Evolutionary conservation across 1,140 invertebrate species (phyloP).

Genomic region (Leptoteleia sp.): DNA sequence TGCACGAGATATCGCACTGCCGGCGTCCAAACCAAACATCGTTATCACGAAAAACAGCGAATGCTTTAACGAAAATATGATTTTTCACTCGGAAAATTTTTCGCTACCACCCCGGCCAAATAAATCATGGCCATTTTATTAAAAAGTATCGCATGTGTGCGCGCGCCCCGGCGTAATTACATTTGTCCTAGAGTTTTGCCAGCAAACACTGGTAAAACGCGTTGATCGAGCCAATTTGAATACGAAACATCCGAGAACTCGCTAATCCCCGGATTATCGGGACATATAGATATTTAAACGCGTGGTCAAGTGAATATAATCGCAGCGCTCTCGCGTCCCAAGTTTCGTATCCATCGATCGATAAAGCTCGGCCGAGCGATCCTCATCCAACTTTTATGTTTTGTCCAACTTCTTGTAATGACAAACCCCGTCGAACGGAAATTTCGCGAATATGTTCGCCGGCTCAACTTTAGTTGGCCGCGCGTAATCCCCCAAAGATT

Average conservation of each 20-base stretch:
- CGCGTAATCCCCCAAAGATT: slow-evolving; percentile 42
- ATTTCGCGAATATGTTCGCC: slow-evolving; percentile 45
- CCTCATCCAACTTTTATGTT: slow-evolving; percentile 40
- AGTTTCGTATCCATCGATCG: slow-evolving; percentile 50
- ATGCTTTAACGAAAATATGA: slow-evolving; percentile 13
- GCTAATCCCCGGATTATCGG: slow-evolving; percentile 66
- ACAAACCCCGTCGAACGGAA: slow-evolving; percentile 37
- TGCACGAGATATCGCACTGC: not conserved
- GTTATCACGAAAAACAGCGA: slow-evolving; percentile 2
- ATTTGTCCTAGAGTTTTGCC: slow-evolving; percentile 20
- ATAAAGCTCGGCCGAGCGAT: slow-evolving; percentile 46
- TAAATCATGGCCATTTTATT: slow-evolving; percentile 18
- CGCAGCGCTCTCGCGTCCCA: slow-evolving; percentile 57
- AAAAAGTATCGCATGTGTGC: not conserved
- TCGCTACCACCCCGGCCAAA: not conserved
- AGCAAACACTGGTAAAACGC: slow-evolving; percentile 42
- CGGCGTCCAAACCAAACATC: slow-evolving; percentile 1
- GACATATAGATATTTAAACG: slow-evolving; percentile 53
- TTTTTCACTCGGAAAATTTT: slow-evolving; percentile 6
- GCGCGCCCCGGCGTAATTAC: slow-evolving; percentile 2
- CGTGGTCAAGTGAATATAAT: slow-evolving; percentile 69
- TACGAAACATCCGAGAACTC: slow-evolving; percentile 58
- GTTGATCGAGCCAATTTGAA: slow-evolving; percentile 67
- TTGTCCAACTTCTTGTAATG: slow-evolving; percentile 44
- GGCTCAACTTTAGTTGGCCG: slow-evolving; percentile 5